phyloP scores from a whole-genome alignment of 2,888 invertebrate genomes.

The Eupithecia tripunctaria region DNA sequence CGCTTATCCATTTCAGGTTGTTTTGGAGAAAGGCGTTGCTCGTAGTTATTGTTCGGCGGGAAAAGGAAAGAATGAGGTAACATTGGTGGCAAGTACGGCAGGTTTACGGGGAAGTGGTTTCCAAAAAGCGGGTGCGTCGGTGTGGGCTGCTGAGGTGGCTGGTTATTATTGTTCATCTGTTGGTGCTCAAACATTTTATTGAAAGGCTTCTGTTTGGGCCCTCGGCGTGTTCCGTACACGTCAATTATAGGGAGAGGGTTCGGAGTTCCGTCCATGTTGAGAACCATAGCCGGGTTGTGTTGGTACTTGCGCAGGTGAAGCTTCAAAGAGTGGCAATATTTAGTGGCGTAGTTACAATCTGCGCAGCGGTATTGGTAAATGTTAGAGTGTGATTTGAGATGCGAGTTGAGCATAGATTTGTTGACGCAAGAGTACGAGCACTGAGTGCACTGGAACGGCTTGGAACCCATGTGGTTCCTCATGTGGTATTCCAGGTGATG shows the following conservation, averaged over 20 bases:
- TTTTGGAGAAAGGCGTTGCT: slow-evolving; percentile 66
- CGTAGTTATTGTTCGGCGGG: slow-evolving; percentile 79
- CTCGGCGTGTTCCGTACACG: slow-evolving; percentile 94
- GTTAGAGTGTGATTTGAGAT: slow-evolving; percentile 97
- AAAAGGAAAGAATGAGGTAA: slow-evolving; percentile 79
- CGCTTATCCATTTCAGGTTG: slow-evolving; percentile 60
- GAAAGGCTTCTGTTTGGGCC: slow-evolving; percentile 88
- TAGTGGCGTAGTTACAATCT: slow-evolving; percentile 97
- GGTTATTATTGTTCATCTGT: slow-evolving; percentile 57
- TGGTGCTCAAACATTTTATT: slow-evolving; percentile 73
- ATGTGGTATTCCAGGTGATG: slow-evolving; percentile 99
- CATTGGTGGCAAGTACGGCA: slow-evolving; percentile 78
- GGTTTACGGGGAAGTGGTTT: slow-evolving; percentile 74
- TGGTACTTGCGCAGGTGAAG: slow-evolving; percentile 96
- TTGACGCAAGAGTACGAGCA: slow-evolving; percentile 97
- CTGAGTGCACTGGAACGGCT: slow-evolving; percentile 96
- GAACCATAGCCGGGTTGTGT: slow-evolving; percentile 95
- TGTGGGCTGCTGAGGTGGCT: slow-evolving; percentile 59
- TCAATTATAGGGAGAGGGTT: slow-evolving; percentile 95
- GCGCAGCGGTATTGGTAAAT: slow-evolving; percentile 96
- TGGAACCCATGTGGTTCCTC: slow-evolving; percentile 96
- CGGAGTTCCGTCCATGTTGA: slow-evolving; percentile 94
- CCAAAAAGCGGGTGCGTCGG: slow-evolving; percentile 74
- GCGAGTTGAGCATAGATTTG: slow-evolving; percentile 99
- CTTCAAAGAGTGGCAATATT: slow-evolving; percentile 99